Evolutionary conservation across 2,113 vertebrate species (phyloP).

Genomic region (Ptyas mucosa): DNA sequence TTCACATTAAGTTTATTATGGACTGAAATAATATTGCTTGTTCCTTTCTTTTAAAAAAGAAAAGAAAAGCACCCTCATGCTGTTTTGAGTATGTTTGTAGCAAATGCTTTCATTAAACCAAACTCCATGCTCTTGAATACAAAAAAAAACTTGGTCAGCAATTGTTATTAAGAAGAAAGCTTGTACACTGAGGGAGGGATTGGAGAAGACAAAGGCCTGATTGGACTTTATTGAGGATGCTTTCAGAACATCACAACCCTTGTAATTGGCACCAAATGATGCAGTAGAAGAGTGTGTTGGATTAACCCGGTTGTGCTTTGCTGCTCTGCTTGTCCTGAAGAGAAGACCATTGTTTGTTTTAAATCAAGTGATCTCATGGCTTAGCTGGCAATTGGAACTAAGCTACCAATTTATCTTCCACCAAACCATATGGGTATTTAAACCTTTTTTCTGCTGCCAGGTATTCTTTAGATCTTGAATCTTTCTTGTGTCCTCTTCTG

Average conservation of each 20-base stretch:
- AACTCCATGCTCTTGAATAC: background rate
- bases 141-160: background rate
- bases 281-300: background rate
- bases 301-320: background rate
- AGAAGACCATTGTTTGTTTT: background rate
- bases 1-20: background rate
- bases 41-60: background rate
- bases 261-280: background rate
- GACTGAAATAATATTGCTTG: background rate
- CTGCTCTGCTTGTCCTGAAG: background rate
- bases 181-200: background rate
- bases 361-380: background rate
- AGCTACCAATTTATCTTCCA: background rate
- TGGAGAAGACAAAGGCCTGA: rapidly evolving
- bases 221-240: background rate
- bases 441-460: background rate
- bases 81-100: background rate
- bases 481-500: background rate
- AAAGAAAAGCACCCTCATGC: background rate
- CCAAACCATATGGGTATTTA: rapidly evolving
- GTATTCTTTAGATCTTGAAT: background rate
- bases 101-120: background rate
- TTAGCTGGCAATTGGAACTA: background rate
- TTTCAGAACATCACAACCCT: background rate
- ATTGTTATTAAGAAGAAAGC: rapidly evolving